These are phyloP conservation scores for Hydractinia echinata DNA, from an alignment of 30 jellyfish, hydroid and myxozoan genomes.

Conservation along the genomic window DNA sequence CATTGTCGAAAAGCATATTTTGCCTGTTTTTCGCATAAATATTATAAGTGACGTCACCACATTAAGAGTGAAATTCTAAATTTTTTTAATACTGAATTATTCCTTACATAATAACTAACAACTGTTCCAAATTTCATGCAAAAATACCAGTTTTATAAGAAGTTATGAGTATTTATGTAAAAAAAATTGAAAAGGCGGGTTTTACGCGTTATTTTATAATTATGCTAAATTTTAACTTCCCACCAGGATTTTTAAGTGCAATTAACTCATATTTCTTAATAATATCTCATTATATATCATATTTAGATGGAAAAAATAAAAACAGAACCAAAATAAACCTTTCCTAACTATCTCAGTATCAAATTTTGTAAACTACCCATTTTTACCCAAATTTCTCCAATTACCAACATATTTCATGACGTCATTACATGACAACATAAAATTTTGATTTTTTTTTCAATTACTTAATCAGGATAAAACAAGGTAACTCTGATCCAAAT, in stretches of 20 bases:
- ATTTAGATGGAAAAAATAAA: neutral
- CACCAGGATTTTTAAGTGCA: neutral
- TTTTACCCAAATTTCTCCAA: neutral
- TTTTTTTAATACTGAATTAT: too few species aligned
- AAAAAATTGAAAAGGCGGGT: neutral
- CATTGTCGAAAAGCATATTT: too few species aligned
- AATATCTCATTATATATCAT: neutral
- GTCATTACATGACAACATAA: neutral
- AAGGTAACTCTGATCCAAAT: neutral
- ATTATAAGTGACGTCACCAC: too few species aligned
- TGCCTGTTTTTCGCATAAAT: too few species aligned
- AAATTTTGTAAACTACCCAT: neutral
- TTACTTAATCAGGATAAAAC: neutral
- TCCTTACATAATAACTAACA: too few species aligned
- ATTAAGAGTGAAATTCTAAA: too few species aligned
- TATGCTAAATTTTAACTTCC: neutral
- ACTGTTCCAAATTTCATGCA: too few species aligned
- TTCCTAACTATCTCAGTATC: neutral
- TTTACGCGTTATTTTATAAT: neutral
- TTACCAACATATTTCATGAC: neutral
- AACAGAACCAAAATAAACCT: neutral
- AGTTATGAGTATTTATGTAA: too few species aligned
- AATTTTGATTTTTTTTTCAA: neutral
- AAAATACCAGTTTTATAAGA: too few species aligned
- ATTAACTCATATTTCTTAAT: neutral